Base-by-base conservation (phyloP, 2,888 invertebrate genomes). In the Gymnosoma rotundatum region DNA sequence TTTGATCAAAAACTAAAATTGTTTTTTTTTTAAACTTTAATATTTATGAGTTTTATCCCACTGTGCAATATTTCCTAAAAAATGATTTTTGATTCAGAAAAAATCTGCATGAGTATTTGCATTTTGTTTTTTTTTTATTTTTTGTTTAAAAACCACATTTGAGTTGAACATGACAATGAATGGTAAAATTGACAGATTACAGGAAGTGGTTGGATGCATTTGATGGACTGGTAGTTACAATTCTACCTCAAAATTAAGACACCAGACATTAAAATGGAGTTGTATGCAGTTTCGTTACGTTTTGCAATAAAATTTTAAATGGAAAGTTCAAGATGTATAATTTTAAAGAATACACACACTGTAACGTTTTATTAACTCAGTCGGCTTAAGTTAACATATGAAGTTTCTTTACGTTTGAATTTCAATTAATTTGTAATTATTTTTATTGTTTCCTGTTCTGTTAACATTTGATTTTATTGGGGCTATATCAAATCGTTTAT, bases 121-220 rank as follows among this genome's bases (percentile, higher is more conserved):
- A 25, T 25, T 25, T 25, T 25, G 1, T 25, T 25, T 25, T n/a
- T n/a, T n/a, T n/a, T n/a, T 21, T 45, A 20, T 18, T 7, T 63
- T 54, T 38, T 67, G 48, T 20, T 61, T 52, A 7, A 75, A 70
- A 70, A 70, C 42, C 36, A 63, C 45, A 69, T 75, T 81, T 58
- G 80, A 74, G 63, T 78, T 78, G 73, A 80, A 84, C 83, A 84
- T 84, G 83, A 78, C 83, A 84, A 78, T 78, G 83, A 80, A 78
- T 84, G 83, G 69, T 80, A 64, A 64, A 69, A 84, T 80, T 84
- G 83, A 84, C 83, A 84, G 83, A 67, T 73, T 73, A 70, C 69
- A 83, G 83, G 83, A 83, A 83, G 75, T 79, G 52, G 72, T 36
- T 72, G 70, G 48, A 69, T 63, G 36, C 54, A 58, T 75, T 69